These are phyloP conservation scores for Myopa testacea DNA, from an alignment of 2,888 invertebrate species.

Conservation along the genomic window DNA sequence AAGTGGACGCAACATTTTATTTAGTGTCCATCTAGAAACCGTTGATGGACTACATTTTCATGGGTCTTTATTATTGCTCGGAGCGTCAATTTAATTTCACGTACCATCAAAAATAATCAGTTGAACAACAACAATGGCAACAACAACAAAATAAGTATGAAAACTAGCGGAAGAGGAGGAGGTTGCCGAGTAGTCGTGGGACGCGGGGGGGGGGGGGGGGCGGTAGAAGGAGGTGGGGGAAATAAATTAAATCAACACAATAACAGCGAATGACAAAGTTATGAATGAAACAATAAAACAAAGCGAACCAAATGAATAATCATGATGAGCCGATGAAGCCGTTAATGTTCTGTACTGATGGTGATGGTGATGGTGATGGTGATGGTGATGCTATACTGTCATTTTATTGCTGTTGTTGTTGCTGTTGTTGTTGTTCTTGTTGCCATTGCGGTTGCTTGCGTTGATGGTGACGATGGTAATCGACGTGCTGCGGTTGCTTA, in stretches of 20 bases:
- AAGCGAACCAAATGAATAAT: constrained; percentile 28
- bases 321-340: constrained; percentile 26
- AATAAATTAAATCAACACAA: constrained; percentile 37
- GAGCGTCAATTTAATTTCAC: constrained; percentile 7
- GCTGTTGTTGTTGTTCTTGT: constrained; percentile 6
- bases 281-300: constrained; percentile 27
- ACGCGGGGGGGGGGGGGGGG: too few species aligned
- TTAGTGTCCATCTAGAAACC: neutral
- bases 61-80: neutral
- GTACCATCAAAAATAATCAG: constrained; percentile 11
- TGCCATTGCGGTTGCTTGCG: constrained; percentile 25
- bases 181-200: neutral
- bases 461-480: constrained; percentile 33
- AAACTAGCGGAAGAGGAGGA: neutral
- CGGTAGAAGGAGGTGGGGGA: constrained; percentile 4
- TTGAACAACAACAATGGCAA: neutral
- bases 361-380: constrained; percentile 10
- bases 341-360: constrained; percentile 12
- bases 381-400: neutral
- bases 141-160: neutral
- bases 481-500: constrained; percentile 27
- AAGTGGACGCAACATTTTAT: neutral
- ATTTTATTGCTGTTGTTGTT: constrained; percentile 19
- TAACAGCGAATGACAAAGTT: constrained; percentile 24
- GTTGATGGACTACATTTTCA: constrained; percentile 3